A percentile compares a stretch with the other conserved stretches of the same genome.
phyloP scores from a whole-genome alignment of 2,797 vertebrate genomes.

The Strix occidentalis region DNA sequence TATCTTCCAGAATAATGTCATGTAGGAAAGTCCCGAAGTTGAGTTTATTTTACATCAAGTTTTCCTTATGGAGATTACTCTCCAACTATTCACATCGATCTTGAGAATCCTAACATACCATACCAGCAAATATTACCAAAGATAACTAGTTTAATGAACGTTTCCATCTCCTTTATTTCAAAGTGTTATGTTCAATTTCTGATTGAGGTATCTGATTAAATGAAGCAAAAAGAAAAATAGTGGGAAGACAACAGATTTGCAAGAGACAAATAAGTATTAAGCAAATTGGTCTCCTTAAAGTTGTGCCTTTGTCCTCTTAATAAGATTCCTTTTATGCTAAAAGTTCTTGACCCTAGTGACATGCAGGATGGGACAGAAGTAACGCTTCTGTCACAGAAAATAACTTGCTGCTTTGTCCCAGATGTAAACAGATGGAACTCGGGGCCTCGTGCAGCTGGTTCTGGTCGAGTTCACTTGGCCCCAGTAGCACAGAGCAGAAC shows the following conservation, averaged over 20 bases:
- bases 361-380: neutral
- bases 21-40: fast-evolving
- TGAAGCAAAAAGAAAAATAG: neutral
- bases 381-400: neutral
- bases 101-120: neutral
- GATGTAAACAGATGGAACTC: neutral
- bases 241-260: neutral
- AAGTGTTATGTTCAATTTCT: neutral
- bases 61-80: neutral
- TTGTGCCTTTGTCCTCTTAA: neutral
- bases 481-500: too few species aligned
- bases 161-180: neutral
- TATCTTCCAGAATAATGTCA: neutral
- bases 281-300: neutral
- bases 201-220: neutral
- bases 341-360: neutral
- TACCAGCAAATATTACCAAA: neutral
- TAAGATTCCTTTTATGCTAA: neutral
- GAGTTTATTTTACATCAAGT: neutral
- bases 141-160: neutral
- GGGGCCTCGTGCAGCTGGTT: neutral
- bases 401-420: neutral
- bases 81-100: neutral
- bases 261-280: neutral
- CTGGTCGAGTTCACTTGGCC: neutral